Conservation (phyloP, 2,888 invertebrate genomes). For the Mimumesa dahlbomi region DNA sequence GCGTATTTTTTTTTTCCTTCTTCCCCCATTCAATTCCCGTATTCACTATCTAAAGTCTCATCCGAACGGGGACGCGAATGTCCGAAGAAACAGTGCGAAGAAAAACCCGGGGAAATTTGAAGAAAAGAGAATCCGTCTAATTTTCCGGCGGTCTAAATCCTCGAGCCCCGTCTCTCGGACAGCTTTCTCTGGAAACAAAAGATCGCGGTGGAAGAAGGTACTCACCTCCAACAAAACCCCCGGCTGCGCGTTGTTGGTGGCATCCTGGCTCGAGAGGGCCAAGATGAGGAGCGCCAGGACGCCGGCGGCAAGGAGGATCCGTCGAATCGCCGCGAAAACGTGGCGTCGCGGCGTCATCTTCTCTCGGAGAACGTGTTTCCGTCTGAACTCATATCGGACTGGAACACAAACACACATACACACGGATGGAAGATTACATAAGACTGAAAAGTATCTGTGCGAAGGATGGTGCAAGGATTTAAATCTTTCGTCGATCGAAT, state of each 20-base stretch:
- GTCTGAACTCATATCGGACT: slow-evolving; percentile 79
- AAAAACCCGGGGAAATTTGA: not conserved
- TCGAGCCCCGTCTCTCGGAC: not conserved
- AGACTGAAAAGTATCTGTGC: too few relatives aligned
- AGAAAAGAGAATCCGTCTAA: slow-evolving; percentile 27
- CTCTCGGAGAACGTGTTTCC: slow-evolving; percentile 72
- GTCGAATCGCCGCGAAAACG: slow-evolving; percentile 75
- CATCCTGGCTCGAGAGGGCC: slow-evolving; percentile 75
- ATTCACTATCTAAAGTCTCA: not conserved
- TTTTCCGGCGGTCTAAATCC: slow-evolving; percentile 35
- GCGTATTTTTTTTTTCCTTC: too few relatives aligned
- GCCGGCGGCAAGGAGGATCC: slow-evolving; percentile 73
- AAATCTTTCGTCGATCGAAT: too few relatives aligned
- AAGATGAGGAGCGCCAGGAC: slow-evolving; percentile 75
- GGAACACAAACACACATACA: slow-evolving; percentile 37
- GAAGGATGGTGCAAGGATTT: too few relatives aligned
- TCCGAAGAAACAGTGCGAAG: not conserved
- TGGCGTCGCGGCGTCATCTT: slow-evolving; percentile 79
- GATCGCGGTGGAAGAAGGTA: slow-evolving; percentile 27
- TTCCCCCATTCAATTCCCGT: not conserved
- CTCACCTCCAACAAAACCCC: slow-evolving; percentile 71
- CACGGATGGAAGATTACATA: not conserved
- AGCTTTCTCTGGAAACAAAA: slow-evolving; percentile 18
- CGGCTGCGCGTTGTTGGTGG: slow-evolving; percentile 69
- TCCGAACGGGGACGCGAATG: not conserved